Base-by-base conservation (phyloP, 2,113 vertebrate genomes). In the Macquaria ambigua region DNA sequence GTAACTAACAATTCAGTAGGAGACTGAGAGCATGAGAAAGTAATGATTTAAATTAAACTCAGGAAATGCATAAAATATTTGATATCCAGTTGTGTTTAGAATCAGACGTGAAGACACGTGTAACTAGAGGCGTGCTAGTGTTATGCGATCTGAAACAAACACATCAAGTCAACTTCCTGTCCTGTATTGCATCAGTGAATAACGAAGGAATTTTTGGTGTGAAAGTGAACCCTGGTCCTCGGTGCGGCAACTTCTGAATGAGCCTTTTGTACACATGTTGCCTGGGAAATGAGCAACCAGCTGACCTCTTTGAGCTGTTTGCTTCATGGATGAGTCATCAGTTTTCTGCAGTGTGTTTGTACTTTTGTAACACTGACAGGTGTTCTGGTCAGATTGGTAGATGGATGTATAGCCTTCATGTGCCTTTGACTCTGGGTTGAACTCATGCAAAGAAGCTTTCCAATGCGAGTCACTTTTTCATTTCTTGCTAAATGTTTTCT, bases 251-350 rank as follows among this genome's bases (percentile, higher is more conserved):
- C 67, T 39, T 74, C 53, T 77, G 10, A 89, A 79, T 83, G 68
- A 63, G 62, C 34, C 68, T 46, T 87, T 84, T 79, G 69, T 56
- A 0, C 56, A 6, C 25, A 58, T 71, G 58, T 23, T 75, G 73
- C 58, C 71, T 78, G 43, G 46, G n/a, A 85, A 77, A 77, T 62
- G 15, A 8, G 63, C 39, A 55, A 18, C 46, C 8, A 48, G 31
- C 59, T 25, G 69, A 70, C 37, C 56, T 31, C 2, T 75, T 4
- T 70, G 68, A 71, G 41, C 25, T 31, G 55, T 64, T 41, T 58
- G 39, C 11, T 62, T 66, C 23, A 73, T 48, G 23, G 8, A 79
- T 79, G 34, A 72, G 46, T 90, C 69, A 74, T 73, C 16, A 43
- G 15, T 39, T 85, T 56, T 69, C 55, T 39, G n/a, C 39, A 48